Evolutionary conservation across 2,888 invertebrate species (phyloP).

Genomic region (Caenorhabditis afra): DNA sequence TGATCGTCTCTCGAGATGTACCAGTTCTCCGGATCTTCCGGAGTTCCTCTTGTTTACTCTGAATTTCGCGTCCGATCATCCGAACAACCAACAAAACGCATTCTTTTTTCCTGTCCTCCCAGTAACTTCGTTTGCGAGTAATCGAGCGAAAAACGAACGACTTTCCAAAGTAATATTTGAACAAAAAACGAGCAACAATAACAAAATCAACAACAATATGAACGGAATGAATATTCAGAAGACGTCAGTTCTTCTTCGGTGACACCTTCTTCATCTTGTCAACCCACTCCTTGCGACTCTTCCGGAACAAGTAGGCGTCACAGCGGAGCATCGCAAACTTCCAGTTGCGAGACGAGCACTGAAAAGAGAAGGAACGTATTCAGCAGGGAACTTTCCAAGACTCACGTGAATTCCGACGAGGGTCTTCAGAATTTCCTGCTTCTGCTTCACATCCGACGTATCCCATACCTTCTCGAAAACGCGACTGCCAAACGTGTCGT

Average conservation of each 20-base stretch:
- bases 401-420: slow-evolving; percentile 65
- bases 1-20: neutral
- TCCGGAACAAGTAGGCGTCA: slow-evolving; percentile 60
- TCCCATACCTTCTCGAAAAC: slow-evolving; percentile 67
- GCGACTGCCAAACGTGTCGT: slow-evolving; percentile 59
- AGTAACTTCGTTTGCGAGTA: no score
- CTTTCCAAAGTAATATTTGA: no score
- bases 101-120: neutral
- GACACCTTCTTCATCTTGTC: slow-evolving; percentile 59
- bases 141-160: neutral
- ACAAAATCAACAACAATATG: slow-evolving; percentile 23
- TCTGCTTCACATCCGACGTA: slow-evolving; percentile 58
- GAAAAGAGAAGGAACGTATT: slow-evolving; percentile 11
- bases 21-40: neutral
- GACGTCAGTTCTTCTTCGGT: slow-evolving; percentile 11
- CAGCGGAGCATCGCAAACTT: slow-evolving; percentile 68
- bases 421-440: slow-evolving; percentile 64
- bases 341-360: slow-evolving; percentile 65
- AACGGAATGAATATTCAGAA: neutral
- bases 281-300: slow-evolving; percentile 64
- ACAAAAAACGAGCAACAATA: neutral
- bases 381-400: neutral
- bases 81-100: neutral
- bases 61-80: slow-evolving; percentile 1
- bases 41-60: neutral